Percentiles rank a stretch among this genome's conserved stretches.
These are phyloP conservation scores for Plectus sambesii DNA, from an alignment of 1,140 invertebrate species.

Conservation along the genomic window DNA sequence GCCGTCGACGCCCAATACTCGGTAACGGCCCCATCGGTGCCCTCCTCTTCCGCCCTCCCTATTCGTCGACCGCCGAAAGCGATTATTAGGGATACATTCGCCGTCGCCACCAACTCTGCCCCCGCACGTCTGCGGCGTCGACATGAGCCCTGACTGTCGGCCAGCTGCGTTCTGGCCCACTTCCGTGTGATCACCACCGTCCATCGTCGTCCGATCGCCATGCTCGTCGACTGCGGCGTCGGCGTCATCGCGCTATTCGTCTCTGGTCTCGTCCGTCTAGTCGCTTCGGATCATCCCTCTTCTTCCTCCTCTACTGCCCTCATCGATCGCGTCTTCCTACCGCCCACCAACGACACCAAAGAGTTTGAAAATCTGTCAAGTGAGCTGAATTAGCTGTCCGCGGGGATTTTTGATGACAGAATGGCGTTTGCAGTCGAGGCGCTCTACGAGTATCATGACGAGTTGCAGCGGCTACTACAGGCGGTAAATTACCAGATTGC, in stretches of 20 bases:
- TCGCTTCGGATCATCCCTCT: no score
- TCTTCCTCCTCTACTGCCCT: no score
- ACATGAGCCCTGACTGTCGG: slow-evolving; percentile 7
- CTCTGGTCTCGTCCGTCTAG: no score
- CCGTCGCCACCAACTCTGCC: neutral
- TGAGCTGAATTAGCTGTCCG: no score
- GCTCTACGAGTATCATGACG: slow-evolving; percentile 3
- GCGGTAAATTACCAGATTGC: neutral
- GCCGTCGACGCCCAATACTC: neutral
- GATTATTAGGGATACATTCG: neutral
- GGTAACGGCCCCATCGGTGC: neutral
- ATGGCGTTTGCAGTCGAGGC: slow-evolving; percentile 10
- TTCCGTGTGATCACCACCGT: no score
- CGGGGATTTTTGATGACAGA: slow-evolving; percentile 31
- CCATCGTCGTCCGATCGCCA: no score
- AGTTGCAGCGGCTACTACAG: neutral
- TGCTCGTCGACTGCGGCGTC: no score
- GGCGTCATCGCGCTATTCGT: no score
- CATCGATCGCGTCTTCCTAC: no score
- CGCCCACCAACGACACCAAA: no score
- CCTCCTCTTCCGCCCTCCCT: neutral
- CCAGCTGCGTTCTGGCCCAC: slow-evolving; percentile 22
- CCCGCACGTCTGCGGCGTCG: neutral
- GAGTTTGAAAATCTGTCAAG: no score
- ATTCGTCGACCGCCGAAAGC: neutral